Evolutionary conservation across 2,888 invertebrate species (phyloP).

Genomic region (Lacanobia wlatinum): DNA sequence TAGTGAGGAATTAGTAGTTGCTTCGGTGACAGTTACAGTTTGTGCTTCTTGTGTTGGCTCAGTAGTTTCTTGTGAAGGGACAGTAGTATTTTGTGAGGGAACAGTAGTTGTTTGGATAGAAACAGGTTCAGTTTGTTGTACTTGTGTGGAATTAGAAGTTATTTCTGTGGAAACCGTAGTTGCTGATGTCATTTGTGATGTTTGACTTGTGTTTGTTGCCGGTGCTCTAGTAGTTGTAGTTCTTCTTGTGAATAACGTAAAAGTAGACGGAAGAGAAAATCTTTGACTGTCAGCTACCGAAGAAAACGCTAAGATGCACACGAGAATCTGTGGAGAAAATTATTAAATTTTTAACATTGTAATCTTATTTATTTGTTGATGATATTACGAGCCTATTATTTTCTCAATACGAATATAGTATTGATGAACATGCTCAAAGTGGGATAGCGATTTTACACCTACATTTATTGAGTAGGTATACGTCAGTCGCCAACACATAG

Average conservation of each 20-base stretch:
- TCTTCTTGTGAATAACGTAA: not conserved
- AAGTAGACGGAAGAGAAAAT: too few relatives aligned
- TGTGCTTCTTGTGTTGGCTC: too few relatives aligned
- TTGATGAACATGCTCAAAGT: too few relatives aligned
- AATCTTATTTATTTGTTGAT: too few relatives aligned
- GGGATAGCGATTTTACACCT: too few relatives aligned
- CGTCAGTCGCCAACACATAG: too few relatives aligned
- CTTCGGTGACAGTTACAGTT: too few relatives aligned
- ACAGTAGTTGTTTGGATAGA: not conserved
- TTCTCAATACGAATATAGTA: too few relatives aligned
- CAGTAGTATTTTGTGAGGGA: not conserved
- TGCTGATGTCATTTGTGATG: not conserved
- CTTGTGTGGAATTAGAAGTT: not conserved
- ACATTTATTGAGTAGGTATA: too few relatives aligned
- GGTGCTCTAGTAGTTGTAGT: not conserved
- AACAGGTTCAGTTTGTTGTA: not conserved
- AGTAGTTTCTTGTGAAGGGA: not conserved
- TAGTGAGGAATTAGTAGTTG: not conserved
- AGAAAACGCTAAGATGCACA: not conserved
- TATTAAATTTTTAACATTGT: too few relatives aligned
- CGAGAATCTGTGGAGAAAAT: not conserved
- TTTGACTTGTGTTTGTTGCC: not conserved
- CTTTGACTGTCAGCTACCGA: not conserved
- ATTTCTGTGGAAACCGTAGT: not conserved
- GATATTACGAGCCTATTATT: too few relatives aligned